Base-by-base conservation (phyloP, 2,797 vertebrate genomes). In the Clarias platycephalus region DNA sequence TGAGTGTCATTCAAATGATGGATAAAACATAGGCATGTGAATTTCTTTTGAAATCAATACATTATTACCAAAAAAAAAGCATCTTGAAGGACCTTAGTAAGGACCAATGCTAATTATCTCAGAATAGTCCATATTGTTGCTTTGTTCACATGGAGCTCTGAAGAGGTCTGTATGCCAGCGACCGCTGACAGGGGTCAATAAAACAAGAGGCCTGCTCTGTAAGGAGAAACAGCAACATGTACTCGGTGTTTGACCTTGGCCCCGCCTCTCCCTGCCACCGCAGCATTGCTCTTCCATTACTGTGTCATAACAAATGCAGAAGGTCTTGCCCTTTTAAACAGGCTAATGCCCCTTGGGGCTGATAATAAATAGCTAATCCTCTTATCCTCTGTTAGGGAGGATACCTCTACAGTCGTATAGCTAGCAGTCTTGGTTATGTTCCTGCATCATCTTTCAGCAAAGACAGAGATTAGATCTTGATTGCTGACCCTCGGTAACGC, bases 341-440 rank as follows among this genome's bases (percentile, higher is more conserved):
- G 72, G 58, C 80, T 86, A 87, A 88, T 88, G 82, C 55, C 84
- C 91, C 90, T 90, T 63, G 88, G 90, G 93, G 92, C 86, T 90
- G 91, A 93, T 94, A 92, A 93, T 93, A 93, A 90, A 88, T 86
- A 88, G 89, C 90, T 93, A 94, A 94, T 93, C 94, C 93, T 93
- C 92, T 94, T 94, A 95, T 94, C 91, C 92, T 81, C 66, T 67
- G 90, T 80, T 49, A 66, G 40, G 78, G 70, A 18, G 80, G 77
- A 87, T 81, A 87, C 80, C 76, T 86, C 71, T 22, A 31, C 55
- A 57, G 66, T 40, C 34, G 26, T 34, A 60, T 37, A 64, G 13
- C 49, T 67, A 63, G 81, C 55, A 44, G 57, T 10, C 40, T 44
- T 64, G 49, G 22, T 63, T 66, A 63, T 64, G 60, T 49, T 64